phyloP scores from a whole-genome alignment of 1,140 invertebrate species.

The Anastrepha obliqua region DNA sequence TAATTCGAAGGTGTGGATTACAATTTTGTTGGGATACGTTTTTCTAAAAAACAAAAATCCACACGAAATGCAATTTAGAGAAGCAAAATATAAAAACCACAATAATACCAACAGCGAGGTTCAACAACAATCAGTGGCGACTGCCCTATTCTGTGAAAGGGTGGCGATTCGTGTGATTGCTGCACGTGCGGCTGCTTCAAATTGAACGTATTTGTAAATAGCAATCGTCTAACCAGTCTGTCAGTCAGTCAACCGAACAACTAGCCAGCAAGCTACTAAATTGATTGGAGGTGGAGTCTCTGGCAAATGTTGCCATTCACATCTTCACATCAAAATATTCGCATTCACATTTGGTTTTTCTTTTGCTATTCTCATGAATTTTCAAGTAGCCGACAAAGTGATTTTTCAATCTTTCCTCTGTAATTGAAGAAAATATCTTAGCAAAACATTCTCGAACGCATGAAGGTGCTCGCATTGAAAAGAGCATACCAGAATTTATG shows the following conservation, averaged over 20 bases:
- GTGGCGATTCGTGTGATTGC: background rate
- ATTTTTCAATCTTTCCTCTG: constrained; percentile 7
- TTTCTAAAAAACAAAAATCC: constrained; percentile 20
- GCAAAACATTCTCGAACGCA: background rate
- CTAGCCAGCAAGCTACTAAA: background rate
- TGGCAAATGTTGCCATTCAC: background rate
- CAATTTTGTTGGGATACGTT: background rate
- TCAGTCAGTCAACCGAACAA: background rate
- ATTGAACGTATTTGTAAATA: background rate
- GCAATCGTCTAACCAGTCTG: background rate
- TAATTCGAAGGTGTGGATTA: constrained; percentile 4
- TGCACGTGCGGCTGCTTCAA: background rate
- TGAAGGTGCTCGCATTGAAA: background rate
- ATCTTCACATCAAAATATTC: background rate
- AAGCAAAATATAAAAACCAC: background rate
- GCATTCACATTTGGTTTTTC: constrained; percentile 3
- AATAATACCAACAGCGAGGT: background rate
- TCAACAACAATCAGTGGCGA: constrained; percentile 25
- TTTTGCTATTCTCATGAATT: constrained; percentile 30
- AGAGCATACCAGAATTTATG: background rate
- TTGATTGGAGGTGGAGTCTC: constrained; percentile 18
- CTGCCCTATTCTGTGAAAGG: background rate
- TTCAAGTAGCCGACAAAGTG: constrained; percentile 39
- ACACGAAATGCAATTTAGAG: constrained; percentile 3
- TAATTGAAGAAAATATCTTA: background rate